Conservation (phyloP, 1,140 invertebrate species). For the Himalopsyche phryganea region DNA sequence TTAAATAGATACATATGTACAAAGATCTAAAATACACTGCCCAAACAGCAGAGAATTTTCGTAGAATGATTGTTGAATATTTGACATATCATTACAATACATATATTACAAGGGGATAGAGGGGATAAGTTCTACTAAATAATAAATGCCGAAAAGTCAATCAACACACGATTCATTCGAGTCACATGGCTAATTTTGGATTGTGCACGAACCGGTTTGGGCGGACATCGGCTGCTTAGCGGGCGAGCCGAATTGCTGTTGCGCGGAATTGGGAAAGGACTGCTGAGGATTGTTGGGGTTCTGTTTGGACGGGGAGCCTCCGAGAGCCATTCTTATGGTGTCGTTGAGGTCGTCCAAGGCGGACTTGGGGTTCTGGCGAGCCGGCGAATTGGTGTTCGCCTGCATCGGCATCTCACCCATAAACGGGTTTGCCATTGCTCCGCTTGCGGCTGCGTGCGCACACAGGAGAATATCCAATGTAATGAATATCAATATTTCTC, state of each 20-base stretch:
- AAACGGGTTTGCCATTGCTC: conserved; percentile 48
- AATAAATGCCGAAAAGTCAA: no score
- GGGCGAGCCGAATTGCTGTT: conserved; percentile 58
- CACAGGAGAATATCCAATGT: conserved; percentile 19
- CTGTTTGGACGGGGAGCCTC: conserved; percentile 57
- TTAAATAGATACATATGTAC: no score
- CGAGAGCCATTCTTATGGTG: conserved; percentile 64
- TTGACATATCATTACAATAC: no score
- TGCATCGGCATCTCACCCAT: conserved; percentile 46
- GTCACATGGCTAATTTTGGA: no score
- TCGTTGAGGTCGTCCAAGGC: conserved; percentile 70
- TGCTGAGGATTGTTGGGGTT: conserved; percentile 44
- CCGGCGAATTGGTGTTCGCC: conserved; percentile 50
- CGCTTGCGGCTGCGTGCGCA: conserved; percentile 64
- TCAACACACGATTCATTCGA: no score
- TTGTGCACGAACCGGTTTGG: conserved; percentile 46
- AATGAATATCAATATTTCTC: no score
- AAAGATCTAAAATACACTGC: no score
- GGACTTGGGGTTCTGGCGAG: conserved; percentile 56
- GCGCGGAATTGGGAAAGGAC: conserved; percentile 13
- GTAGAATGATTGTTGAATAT: no score
- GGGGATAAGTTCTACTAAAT: no score
- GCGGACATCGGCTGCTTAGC: conserved; percentile 56
- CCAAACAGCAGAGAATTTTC: no score
- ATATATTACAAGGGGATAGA: no score